Evolutionary conservation across 2,113 vertebrate genomes (phyloP), one percentile per base, ranked within the genome.

Genomic region (Microcebus jonahi): DNA sequence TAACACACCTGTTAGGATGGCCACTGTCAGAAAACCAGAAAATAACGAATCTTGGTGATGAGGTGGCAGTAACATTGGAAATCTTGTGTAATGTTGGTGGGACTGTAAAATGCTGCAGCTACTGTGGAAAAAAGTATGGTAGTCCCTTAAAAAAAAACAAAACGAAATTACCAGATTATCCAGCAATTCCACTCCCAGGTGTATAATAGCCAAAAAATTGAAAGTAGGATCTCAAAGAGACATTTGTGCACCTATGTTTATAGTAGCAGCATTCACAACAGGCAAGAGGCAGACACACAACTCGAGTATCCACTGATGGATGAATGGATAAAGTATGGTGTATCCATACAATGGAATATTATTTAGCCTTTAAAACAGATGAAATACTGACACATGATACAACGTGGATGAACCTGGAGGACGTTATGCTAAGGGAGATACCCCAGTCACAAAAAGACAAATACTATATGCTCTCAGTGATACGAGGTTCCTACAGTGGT

Each of bases 61-160:
- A 8, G 10, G 13, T 34, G 34, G 27, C 29, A 14, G 29, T 25
- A 39, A 0, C 31, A 27, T 2, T 13, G 53, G 31, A 50, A 68
- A 14, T 15, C 11, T 27, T 31, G 21, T 34, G 36, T 29, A 25
- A 10, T 6, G 11, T 14, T 15, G 53, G 34, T 29, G 14, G 14
- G 34, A 31, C 55, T n/a, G 57, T 17, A 8, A 20, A 8, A 21
- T 27, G 57, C 42, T 8, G 1, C 1, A 15, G 73, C 91, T 20
- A 2, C 31, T 8, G 1, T 7, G 12, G 3, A 17, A 27, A 14
- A 17, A 1, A 7, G 5, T 1, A 9, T 3, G 34, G 18, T 0
- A 20, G n/a, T n/a, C 10, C 14, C 65, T 39, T 27, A 31, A 31
- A 50, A 57, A 29, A 25, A 25, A n/a, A n/a, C n/a, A 67, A n/a